A percentile compares a stretch with the other conserved stretches of the same genome.
Conservation (phyloP, 2,888 invertebrate species). For the Ischnus inquisitorius region DNA sequence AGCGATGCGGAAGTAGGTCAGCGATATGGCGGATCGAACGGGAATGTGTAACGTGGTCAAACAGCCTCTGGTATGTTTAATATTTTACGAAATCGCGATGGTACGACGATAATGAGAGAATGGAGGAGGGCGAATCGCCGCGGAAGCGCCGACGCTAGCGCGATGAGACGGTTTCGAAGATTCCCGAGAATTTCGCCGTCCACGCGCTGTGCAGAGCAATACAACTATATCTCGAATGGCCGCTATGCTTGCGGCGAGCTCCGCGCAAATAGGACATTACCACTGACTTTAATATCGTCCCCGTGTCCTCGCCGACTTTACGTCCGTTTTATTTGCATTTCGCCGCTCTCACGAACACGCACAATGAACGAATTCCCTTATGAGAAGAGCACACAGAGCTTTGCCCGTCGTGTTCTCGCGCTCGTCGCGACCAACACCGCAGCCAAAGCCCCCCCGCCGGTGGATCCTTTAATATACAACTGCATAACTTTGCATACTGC, state of each 20-base stretch:
- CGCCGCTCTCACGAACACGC: slow-evolving; percentile 33
- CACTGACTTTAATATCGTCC: slow-evolving; percentile 68
- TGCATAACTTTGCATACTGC: slow-evolving; percentile 71
- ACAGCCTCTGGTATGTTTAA: slow-evolving; percentile 36
- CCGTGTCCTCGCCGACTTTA: slow-evolving; percentile 61
- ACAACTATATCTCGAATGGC: slow-evolving; percentile 22
- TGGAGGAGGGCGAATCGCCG: neutral
- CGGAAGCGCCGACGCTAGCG: slow-evolving; percentile 61
- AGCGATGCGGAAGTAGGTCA: slow-evolving; percentile 59
- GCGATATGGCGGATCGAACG: slow-evolving; percentile 45
- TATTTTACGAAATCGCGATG: slow-evolving; percentile 57
- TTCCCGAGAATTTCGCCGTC: neutral
- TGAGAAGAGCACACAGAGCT: neutral
- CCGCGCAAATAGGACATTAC: slow-evolving; percentile 49
- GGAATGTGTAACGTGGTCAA: slow-evolving; percentile 53
- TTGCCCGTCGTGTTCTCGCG: slow-evolving; percentile 21
- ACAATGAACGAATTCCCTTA: slow-evolving; percentile 65
- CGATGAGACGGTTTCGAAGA: slow-evolving; percentile 48
- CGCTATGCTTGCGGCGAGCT: slow-evolving; percentile 30
- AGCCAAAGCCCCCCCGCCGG: slow-evolving; percentile 17
- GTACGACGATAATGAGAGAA: slow-evolving; percentile 57
- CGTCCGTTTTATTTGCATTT: slow-evolving; percentile 68
- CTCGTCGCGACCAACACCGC: slow-evolving; percentile 28
- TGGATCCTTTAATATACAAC: slow-evolving; percentile 61
- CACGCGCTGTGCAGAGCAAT: neutral